Evolutionary conservation across 2,797 vertebrate genomes (phyloP), one percentile per base, ranked within the genome.

Genomic region (Esox masquinongy): DNA sequence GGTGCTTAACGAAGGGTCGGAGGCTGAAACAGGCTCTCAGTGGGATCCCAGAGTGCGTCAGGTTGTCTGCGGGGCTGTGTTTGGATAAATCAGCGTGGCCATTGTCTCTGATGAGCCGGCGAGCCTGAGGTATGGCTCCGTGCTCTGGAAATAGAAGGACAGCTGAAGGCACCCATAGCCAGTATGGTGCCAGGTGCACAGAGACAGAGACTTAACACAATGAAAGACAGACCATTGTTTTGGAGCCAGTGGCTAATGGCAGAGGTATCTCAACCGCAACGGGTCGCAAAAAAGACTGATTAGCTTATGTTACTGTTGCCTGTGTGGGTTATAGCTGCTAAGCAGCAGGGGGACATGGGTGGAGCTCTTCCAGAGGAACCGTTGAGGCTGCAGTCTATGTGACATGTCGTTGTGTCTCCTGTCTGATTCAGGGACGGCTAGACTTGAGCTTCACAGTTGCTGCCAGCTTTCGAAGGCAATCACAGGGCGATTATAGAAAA

Each of bases 71-170:
- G 83, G 80, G 90, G 85, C 88, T 88, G 86, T 91, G 92, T 93
- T 93, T 94, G 88, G 91, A 93, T 92, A 93, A 94, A 89, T 88
- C 90, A 82, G 89, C 87, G 85, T 80, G 88, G 82, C 87, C 82
- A 92, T 93, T 97, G 95, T 97, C 94, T 96, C 92, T 94, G 94
- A 94, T 92, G 91, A 91, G 91, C 94, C 92, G 93, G 93, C 94
- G 94, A 92, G 94, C 94, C 85, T 84, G 92, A 94, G 94, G 95
- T 92, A 95, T 95, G 94, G 92, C 90, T 91, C 89, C 89, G 88
- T 80, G 85, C 90, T 87, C 94, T 95, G 94, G 92, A 97, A 95
- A 97, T 98, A 98, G 97, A 93, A 85, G 81, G 89, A 93, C 96
- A 97, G 96, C 94, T 97, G 96, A 95, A 94, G 88, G 93, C 95